Evolutionary conservation across 2,888 invertebrate genomes (phyloP), one percentile per base, ranked within the genome.

Genomic region (Pammene fasciana): DNA sequence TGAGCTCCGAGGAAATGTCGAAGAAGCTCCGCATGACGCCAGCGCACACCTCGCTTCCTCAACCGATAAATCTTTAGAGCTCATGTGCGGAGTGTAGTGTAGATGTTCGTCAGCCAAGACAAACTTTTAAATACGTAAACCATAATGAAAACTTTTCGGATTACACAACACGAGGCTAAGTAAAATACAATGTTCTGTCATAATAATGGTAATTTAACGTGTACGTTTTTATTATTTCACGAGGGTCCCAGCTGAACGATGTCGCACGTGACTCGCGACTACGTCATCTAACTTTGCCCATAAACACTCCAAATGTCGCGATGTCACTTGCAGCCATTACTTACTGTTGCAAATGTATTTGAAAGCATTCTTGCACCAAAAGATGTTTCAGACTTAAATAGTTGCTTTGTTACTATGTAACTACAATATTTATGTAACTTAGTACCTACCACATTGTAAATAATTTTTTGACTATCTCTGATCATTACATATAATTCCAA

Each of bases 241-340:
- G 75, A 76, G 73, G 72, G 74, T 77, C 75, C 75, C 70, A 73
- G 67, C 73, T 77, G 72, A 74, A 11, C 67, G 60, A 67, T 61
- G 67, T 45, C 10, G 68, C 67, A 82, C 82, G 81, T 81, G 82
- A 77, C 79, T 72, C 52, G 72, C 70, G 75, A 78, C 75, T 71
- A 72, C 78, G 82, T 79, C 79, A 83, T 83, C 80, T 80, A 84
- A 85, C 86, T 86, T 86, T 72, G 75, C 75, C 78, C 78, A 81
- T 87, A 86, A 86, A 84, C 82, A 79, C 79, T 76, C 67, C 75
- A 57, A 74, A 79, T 78, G 75, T 67, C 73, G 73, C 72, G 73
- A 70, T 52, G 71, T 68, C 70, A 45, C 59, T 74, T 79, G 78
- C 79, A 77, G 75, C 75, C 78, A 54, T 54, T 54, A 54, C 34